Evolutionary conservation across 2,113 vertebrate species (phyloP).

Genomic region (Hiodon alosoides): DNA sequence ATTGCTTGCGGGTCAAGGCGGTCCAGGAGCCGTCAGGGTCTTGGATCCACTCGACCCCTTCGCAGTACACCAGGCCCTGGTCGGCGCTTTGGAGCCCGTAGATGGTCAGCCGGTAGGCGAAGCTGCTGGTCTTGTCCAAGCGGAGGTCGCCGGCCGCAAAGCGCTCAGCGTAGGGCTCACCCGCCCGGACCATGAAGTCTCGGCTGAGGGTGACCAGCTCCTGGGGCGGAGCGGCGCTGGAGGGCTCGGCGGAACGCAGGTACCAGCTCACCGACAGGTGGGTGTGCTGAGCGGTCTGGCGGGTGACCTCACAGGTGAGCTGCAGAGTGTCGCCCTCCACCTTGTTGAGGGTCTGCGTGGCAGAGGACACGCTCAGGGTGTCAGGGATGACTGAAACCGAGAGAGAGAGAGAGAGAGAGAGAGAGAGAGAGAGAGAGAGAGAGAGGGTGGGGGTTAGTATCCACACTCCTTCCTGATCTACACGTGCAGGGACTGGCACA

Average conservation of each 20-base stretch:
- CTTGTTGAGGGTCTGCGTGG: conserved; percentile 79
- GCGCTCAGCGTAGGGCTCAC: conserved; percentile 76
- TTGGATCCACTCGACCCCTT: conserved; percentile 92
- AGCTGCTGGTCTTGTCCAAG: conserved; percentile 82
- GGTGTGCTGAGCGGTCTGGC: conserved; percentile 79
- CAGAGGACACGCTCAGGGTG: conserved; percentile 67
- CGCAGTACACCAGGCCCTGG: conserved; percentile 90
- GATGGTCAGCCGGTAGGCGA: conserved; percentile 81
- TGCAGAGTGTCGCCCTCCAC: conserved; percentile 85
- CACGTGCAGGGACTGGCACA: background rate
- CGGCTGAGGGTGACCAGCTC: conserved; percentile 84
- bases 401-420: background rate
- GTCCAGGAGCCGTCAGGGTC: conserved; percentile 87
- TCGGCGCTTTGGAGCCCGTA: conserved; percentile 86
- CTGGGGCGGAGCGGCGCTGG: conserved; percentile 50
- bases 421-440: conserved; percentile 5
- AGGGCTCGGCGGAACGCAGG: conserved; percentile 64
- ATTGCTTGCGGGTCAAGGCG: conserved; percentile 88
- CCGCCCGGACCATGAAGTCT: conserved; percentile 80
- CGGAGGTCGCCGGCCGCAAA: conserved; percentile 83
- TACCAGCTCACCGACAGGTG: conserved; percentile 89
- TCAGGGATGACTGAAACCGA: conserved; percentile 80
- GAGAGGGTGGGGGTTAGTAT: background rate
- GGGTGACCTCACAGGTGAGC: conserved; percentile 81
- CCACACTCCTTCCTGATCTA: background rate